Evolutionary conservation across 1,140 invertebrate genomes (phyloP), one percentile per base, ranked within the genome.

Genomic region (Sinonovacula constricta): DNA sequence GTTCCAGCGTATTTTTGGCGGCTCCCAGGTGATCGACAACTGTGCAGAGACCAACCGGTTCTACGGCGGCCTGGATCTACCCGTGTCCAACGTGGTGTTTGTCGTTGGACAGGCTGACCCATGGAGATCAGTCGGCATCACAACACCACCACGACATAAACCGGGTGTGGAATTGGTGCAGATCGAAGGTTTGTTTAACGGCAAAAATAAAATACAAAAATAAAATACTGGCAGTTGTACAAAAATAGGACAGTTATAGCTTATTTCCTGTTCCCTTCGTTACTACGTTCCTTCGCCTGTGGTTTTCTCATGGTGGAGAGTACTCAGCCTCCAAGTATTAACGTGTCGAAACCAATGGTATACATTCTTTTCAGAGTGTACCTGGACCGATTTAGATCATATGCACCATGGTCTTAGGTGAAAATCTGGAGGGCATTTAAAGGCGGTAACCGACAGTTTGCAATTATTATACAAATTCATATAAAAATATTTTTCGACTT

Each of bases 101-200:
- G 94, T 96, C 45, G 96, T 97, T 87, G 97, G 97, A 56, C 94
- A 94, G 1, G 94, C 97, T 54, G 97, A 98, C 92, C 97, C 97
- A 5, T 97, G 97, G 97, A 96, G 97, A 92, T 94, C 94, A 1
- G 91, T 97, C 36, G 94, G 89, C 22, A 74, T 91, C 14, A 83
- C 85, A 26, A 67, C 76, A 15, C 51, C 70, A 49, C 60, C 79
- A 18, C 83, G 82, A 28, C 34, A 56, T 34, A 66, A 78, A 34
- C 82, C 81, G 30, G 85, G 88, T 12, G 78, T 89, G 24, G 30
- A 53, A 36, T 45, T 56, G 22, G 26, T 79, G 12, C 34, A n/a
- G 53, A 49, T 69, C n/a, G 7, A 76, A 18, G 33, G 57, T 74
- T 33, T 15, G 49, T 30, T 28, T 62, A 24, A 10, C 10, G 10